phyloP scores from a whole-genome alignment of 2,113 vertebrate species.

The Alexandromys fortis region DNA sequence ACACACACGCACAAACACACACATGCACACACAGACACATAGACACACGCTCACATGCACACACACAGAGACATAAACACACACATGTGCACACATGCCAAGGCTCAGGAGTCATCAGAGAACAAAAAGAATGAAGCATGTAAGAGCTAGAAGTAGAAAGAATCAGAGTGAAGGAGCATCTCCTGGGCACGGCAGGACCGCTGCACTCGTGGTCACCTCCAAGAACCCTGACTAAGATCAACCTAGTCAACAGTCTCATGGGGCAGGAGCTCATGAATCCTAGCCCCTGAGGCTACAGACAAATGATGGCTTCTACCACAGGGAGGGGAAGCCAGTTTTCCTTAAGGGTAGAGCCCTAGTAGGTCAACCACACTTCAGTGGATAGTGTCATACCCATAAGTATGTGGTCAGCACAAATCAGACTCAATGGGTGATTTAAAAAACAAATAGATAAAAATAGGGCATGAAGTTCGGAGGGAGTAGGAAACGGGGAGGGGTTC shows the following conservation, averaged over 20 bases:
- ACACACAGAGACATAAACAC: background rate
- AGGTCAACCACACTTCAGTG: background rate
- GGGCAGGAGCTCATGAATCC: background rate
- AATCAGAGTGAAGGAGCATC: background rate
- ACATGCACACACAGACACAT: background rate
- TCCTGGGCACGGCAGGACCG: background rate
- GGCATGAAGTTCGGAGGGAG: background rate
- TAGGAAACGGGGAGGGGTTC: background rate
- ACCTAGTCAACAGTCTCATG: background rate
- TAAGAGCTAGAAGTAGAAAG: too few species aligned
- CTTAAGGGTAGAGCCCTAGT: background rate
- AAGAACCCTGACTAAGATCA: background rate
- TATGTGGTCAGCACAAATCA: background rate
- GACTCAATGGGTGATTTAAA: background rate
- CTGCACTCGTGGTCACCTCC: background rate
- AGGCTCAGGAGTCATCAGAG: background rate
- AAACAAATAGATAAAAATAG: background rate
- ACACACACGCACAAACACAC: accelerated
- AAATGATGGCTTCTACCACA: background rate
- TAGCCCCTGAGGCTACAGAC: background rate
- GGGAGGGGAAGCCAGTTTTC: background rate
- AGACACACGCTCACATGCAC: background rate
- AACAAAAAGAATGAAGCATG: background rate
- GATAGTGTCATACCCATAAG: background rate
- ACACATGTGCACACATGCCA: background rate